phyloP scores from a whole-genome alignment of 2,113 vertebrate genomes.

The Sardina pilchardus region DNA sequence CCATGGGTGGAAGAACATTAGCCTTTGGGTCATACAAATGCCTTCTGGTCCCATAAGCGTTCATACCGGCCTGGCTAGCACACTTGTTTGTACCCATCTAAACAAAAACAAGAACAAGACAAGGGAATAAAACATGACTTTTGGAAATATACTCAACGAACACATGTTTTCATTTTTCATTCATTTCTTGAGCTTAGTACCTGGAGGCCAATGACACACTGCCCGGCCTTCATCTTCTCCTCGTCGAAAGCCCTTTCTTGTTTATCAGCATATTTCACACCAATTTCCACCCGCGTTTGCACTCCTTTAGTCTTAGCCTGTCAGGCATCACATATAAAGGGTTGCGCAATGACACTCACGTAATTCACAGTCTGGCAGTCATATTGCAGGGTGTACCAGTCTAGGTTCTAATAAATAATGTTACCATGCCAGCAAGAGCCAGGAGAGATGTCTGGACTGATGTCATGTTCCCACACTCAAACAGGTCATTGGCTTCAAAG shows the following conservation, averaged over 20 bases:
- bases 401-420: constrained; percentile 32
- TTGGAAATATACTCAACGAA: not conserved
- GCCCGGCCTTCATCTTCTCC: constrained; percentile 85
- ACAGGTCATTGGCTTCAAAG: constrained; percentile 90
- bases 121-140: not conserved
- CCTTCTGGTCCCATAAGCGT: constrained; percentile 84
- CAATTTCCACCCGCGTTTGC: constrained; percentile 82
- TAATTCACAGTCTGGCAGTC: not conserved
- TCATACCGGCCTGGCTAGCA: constrained; percentile 89
- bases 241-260: constrained; percentile 81
- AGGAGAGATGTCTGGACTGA: constrained; percentile 86
- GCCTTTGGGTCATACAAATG: constrained; percentile 88
- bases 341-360: not conserved
- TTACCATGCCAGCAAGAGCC: constrained; percentile 83
- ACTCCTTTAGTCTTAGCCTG: constrained; percentile 88
- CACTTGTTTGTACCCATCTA: constrained; percentile 92
- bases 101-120: not conserved
- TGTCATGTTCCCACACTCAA: constrained; percentile 89
- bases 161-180: not conserved
- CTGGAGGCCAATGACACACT: constrained; percentile 89
- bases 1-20: constrained; percentile 85
- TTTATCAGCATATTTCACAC: constrained; percentile 86
- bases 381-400: not conserved
- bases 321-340: not conserved
- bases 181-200: constrained; percentile 40